Evolutionary conservation across 2,113 vertebrate species (phyloP), one percentile per base, ranked within the genome.

Genomic region (Protomyctophum bolini): DNA sequence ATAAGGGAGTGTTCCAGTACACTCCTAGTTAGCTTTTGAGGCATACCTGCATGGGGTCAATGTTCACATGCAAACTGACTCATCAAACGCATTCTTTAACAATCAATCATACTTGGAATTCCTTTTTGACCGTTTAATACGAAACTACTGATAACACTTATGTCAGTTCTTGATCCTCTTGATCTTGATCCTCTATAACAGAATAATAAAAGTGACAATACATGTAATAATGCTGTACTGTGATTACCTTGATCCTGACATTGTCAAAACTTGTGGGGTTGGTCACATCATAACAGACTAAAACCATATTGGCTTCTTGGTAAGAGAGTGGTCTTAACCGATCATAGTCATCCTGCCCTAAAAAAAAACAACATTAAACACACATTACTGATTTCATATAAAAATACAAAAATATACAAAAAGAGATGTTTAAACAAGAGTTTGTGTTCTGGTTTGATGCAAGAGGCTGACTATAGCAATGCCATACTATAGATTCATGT

Each of bases 311-410:
- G 33, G 95, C 95, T 68, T 95, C 95, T 88, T 97, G 96, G 88
- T 99, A 99, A 2, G 97, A 97, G 7, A 99, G 94, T 0, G 98
- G 98, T 11, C 98, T 92, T 0, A 99, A 91, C 6, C 98, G 89
- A 74, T 99, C 98, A 0, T 98, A 99, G 89, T 99, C 97, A 10
- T 98, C 97, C 83, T 99, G 97, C 54, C 97, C 97, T 99, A 80
- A 51, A 88, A 29, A 61, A 50, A 2, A 55, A n/a, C n/a, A 8
- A n/a, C 55, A 72, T 3, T 41, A 41, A 41, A 55, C 12, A 49
- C 9, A 7, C 28, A 48, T 67, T 45, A 47, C 6, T 9, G 7
- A 28, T 21, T 66, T 0, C 6, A 28, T 58, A 58, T 51, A 14
- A 49, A 29, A 10, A n/a, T 8, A 56, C 28, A 33, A 4, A 50